These are phyloP conservation scores for Hoplodrina ambigua DNA, from an alignment of 2,888 invertebrate genomes.

Conservation along the genomic window DNA sequence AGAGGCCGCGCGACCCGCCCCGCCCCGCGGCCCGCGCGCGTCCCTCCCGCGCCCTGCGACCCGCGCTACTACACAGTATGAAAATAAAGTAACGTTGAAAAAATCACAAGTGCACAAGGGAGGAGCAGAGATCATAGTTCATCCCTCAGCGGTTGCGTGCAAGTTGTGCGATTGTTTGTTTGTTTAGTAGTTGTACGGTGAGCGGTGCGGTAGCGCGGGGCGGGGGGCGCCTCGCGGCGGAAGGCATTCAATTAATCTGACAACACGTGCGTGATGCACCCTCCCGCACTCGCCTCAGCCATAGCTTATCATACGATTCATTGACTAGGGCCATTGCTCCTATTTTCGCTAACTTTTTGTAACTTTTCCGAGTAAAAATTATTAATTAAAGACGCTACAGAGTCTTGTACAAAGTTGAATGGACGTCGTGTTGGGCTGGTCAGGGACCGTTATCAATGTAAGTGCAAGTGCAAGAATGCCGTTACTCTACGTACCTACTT, in stretches of 20 bases:
- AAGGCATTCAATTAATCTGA: slow-evolving; percentile 85
- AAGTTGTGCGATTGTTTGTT: slow-evolving; percentile 67
- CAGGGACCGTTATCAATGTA: slow-evolving; percentile 54
- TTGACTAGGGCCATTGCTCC: slow-evolving; percentile 68
- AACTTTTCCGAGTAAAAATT: slow-evolving; percentile 40
- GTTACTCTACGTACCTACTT: slow-evolving; percentile 25
- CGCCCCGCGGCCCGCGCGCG: slow-evolving; percentile 78
- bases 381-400: slow-evolving; percentile 36
- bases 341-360: slow-evolving; percentile 47
- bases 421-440: slow-evolving; percentile 23
- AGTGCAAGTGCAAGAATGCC: slow-evolving; percentile 57
- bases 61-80: slow-evolving; percentile 81
- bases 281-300: slow-evolving; percentile 72
- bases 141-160: slow-evolving; percentile 64
- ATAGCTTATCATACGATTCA: slow-evolving; percentile 80
- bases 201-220: slow-evolving; percentile 50
- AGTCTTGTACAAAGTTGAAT: slow-evolving; percentile 34
- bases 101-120: slow-evolving; percentile 78
- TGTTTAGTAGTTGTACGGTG: slow-evolving; percentile 72
- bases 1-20: slow-evolving; percentile 85
- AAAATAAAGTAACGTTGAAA: slow-evolving; percentile 81
- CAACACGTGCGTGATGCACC: slow-evolving; percentile 88
- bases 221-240: slow-evolving; percentile 65
- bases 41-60: slow-evolving; percentile 82
- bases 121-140: slow-evolving; percentile 66